A percentile compares a stretch with the other conserved stretches of the same genome.
Conservation (phyloP, 2,888 invertebrate species). For the Balanococcus diminutus region DNA sequence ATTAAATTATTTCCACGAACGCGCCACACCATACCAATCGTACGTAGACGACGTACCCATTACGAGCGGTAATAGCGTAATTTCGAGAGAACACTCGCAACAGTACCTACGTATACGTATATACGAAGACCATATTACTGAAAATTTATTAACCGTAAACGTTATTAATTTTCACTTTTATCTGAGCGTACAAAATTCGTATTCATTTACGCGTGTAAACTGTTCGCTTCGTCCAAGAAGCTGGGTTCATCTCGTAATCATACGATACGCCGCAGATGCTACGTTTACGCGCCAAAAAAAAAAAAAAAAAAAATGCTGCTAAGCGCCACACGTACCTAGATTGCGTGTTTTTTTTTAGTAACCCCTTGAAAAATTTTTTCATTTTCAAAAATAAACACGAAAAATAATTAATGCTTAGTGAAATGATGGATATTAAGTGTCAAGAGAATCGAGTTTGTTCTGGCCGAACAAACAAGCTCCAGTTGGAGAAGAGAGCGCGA, state of each 20-base stretch:
- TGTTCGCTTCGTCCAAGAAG: not conserved
- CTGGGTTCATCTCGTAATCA: not conserved
- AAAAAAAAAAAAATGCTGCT: not conserved
- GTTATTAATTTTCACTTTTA: constrained; percentile 24
- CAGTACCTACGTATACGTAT: not conserved
- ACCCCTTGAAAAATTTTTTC: constrained; percentile 48
- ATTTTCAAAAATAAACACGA: constrained; percentile 51
- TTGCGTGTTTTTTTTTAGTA: not conserved
- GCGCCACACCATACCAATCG: too few species aligned
- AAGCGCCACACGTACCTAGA: not conserved
- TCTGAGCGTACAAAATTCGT: not conserved
- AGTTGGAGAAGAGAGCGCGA: constrained; percentile 34
- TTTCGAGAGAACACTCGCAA: not conserved
- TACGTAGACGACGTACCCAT: too few species aligned
- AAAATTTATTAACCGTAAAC: constrained; percentile 38
- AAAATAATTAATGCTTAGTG: constrained; percentile 54
- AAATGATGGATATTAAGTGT: constrained; percentile 55
- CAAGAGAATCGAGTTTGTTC: constrained; percentile 52
- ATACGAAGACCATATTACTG: constrained; percentile 5
- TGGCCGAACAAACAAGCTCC: constrained; percentile 54
- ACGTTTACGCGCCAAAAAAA: not conserved
- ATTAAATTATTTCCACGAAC: not conserved
- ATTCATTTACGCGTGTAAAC: not conserved
- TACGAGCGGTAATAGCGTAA: not conserved
- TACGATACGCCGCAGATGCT: not conserved